Evolutionary conservation across 2,113 vertebrate species (phyloP), one percentile per base, ranked within the genome.

Genomic region (Mobula birostris): DNA sequence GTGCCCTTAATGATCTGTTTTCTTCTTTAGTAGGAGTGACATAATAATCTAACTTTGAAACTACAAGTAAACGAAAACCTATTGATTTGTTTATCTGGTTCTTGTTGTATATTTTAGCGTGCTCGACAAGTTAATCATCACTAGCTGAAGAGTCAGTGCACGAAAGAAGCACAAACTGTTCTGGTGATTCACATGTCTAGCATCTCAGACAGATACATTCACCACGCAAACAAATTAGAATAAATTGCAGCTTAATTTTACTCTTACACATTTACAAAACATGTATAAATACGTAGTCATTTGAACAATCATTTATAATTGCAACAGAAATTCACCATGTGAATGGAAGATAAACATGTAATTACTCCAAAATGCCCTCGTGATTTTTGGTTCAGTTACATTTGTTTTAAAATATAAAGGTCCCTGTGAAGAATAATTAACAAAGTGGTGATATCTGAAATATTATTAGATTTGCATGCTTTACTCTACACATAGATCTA

Each of bases 131-230:
- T 88, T 88, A n/a, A 88, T 90, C 85, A 66, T 66, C 58, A 32
- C 29, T 66, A n/a, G 1, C 12, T 68, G 58, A 90, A n/a, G 5
- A 66, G 85, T 12, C 11, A 66, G 66, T 61, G 63, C 29, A 1
- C 32, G 15, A 66, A 15, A 66, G n/a, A 29, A 32, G 29, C 24
- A 68, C 58, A 66, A 68, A 32, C 14, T 17, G 24, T 29, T n/a
- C n/a, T 79, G 77, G n/a, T 90, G 85, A 90, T 90, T 90, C 85
- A 90, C 63, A 66, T 68, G 85, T 68, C 85, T 90, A 66, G 85
- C 7, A 90, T 90, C 21, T 66, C 85, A 90, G 85, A 90, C 85
- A 90, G 85, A n/a, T 90, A 68, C 61, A 66, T 68, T 32, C 66
- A 27, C 85, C 85, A 90, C 85, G 36, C 85, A 90, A 90, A 66